phyloP scores from a whole-genome alignment of 2,888 invertebrate species.

The Oxytorus armatus region DNA sequence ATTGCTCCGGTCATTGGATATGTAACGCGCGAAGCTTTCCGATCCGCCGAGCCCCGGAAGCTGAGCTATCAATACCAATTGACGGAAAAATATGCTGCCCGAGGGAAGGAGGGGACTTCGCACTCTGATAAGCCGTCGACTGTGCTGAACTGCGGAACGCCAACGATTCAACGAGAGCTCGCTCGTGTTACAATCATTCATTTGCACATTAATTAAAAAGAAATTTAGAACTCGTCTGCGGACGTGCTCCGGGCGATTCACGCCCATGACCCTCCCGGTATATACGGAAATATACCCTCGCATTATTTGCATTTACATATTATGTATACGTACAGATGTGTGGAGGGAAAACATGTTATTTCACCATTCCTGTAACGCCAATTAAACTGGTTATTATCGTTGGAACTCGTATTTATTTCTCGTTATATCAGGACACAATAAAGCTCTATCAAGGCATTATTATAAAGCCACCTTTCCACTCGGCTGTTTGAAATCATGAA shows the following conservation, averaged over 20 bases:
- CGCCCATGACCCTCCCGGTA: neutral
- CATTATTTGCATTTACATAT: too few relatives aligned
- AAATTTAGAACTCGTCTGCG: slow-evolving; percentile 71
- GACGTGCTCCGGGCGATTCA: slow-evolving; percentile 34
- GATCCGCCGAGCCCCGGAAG: too few relatives aligned
- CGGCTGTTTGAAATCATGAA: too few relatives aligned
- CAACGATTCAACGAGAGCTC: slow-evolving; percentile 46
- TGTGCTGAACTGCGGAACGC: slow-evolving; percentile 44
- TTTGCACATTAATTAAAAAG: slow-evolving; percentile 81
- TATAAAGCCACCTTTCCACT: too few relatives aligned
- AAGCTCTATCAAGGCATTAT: too few relatives aligned
- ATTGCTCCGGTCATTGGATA: slow-evolving; percentile 31
- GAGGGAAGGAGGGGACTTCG: slow-evolving; percentile 22
- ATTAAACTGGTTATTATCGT: too few relatives aligned
- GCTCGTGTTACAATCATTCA: slow-evolving; percentile 75
- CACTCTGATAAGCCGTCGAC: slow-evolving; percentile 51
- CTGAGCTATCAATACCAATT: slow-evolving; percentile 35
- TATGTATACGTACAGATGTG: too few relatives aligned
- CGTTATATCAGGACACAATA: too few relatives aligned
- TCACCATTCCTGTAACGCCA: too few relatives aligned
- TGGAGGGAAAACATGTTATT: too few relatives aligned
- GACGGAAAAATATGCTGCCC: slow-evolving; percentile 25
- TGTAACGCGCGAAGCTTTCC: slow-evolving; percentile 29
- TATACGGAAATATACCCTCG: too few relatives aligned
- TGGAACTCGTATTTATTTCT: too few relatives aligned